Evolutionary conservation across 2,113 vertebrate species (phyloP).

Genomic region (Octodon degus): DNA sequence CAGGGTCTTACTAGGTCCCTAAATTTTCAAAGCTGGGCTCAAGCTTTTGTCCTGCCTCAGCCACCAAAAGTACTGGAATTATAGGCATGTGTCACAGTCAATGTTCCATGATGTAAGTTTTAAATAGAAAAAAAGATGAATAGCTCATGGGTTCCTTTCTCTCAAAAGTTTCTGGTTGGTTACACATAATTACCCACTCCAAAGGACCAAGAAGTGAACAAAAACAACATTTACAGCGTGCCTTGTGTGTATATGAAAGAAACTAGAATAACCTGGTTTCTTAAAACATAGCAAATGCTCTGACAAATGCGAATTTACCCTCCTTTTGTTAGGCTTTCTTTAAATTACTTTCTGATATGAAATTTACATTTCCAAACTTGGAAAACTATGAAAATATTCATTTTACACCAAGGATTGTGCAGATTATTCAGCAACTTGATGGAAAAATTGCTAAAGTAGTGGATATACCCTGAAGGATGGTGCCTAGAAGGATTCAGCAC

Average conservation of each 20-base stretch:
- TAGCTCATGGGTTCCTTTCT: background rate
- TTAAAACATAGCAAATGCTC: background rate
- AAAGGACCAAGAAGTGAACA: background rate
- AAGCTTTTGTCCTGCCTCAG: background rate
- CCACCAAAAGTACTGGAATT: background rate
- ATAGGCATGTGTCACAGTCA: background rate
- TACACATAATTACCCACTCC: background rate
- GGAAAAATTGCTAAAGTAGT: background rate
- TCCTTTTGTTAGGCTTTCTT: background rate
- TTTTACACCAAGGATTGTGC: background rate
- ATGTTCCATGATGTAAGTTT: background rate
- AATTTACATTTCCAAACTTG: background rate
- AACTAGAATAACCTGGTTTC: background rate
- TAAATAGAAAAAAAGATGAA: background rate
- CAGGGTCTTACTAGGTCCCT: background rate
- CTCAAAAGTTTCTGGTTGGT: background rate
- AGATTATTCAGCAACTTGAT: background rate
- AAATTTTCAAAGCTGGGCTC: background rate
- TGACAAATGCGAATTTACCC: constrained; percentile 11
- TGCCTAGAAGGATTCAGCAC: background rate
- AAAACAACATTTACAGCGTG: background rate
- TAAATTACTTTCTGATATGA: background rate
- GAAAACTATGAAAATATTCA: constrained; percentile 9
- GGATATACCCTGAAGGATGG: background rate
- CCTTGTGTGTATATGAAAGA: background rate